A percentile compares a stretch with the other conserved stretches of the same genome.
These are phyloP conservation scores for Leistus spinibarbis DNA, from an alignment of 2,888 invertebrate genomes.

Conservation along the genomic window DNA sequence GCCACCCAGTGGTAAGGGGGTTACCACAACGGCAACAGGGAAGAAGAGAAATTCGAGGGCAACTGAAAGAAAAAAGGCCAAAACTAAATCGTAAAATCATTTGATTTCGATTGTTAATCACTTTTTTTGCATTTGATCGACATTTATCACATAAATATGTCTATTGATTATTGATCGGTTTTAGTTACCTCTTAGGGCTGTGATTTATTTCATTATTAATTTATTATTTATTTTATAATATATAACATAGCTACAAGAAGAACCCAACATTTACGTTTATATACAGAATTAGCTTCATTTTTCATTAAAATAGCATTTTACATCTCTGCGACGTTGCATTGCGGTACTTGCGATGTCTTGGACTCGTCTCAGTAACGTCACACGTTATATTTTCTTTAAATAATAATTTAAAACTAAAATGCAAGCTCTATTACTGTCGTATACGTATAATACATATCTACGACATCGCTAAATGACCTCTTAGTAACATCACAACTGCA, in stretches of 20 bases:
- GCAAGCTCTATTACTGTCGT: too few species aligned
- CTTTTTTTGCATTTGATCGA: constrained; percentile 29
- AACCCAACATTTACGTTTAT: neutral
- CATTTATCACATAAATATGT: neutral
- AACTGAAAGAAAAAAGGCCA: constrained; percentile 26
- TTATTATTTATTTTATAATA: constrained; percentile 16
- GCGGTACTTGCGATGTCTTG: too few species aligned
- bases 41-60: constrained; percentile 25
- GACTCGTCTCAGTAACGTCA: too few species aligned
- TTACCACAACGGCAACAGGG: neutral
- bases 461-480: too few species aligned
- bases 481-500: too few species aligned
- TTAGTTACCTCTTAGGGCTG: constrained; percentile 5
- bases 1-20: constrained; percentile 20
- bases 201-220: neutral
- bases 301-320: neutral
- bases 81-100: constrained; percentile 5
- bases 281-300: constrained; percentile 7
- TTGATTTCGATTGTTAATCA: constrained; percentile 20
- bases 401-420: too few species aligned
- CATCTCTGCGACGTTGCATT: too few species aligned
- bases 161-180: neutral
- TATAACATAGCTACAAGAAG: constrained; percentile 1
- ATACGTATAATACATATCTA: too few species aligned
- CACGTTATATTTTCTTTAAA: too few species aligned